Evolutionary conservation across 2,113 vertebrate genomes (phyloP).

Genomic region (Triplophysa siluroides): DNA sequence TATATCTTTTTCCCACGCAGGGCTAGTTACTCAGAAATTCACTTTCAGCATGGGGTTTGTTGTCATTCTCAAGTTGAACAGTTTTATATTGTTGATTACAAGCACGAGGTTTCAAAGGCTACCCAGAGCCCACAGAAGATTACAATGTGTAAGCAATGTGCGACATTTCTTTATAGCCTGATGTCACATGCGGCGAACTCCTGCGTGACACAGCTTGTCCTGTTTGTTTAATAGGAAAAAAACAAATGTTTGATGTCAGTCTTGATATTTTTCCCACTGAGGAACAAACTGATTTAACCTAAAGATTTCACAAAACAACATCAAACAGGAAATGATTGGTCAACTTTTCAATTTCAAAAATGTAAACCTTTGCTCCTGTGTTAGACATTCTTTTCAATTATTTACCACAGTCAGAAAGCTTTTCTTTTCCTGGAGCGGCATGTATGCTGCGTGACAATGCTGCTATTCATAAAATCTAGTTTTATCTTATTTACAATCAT

Average conservation of each 20-base stretch:
- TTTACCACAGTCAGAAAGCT: neutral
- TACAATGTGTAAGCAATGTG: neutral
- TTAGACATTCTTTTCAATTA: neutral
- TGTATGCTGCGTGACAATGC: neutral
- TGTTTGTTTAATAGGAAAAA: slow-evolving; percentile 11
- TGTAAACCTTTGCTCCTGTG: neutral
- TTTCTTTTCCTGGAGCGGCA: neutral
- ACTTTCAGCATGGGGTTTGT: slow-evolving; percentile 12
- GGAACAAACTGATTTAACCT: neutral
- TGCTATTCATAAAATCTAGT: neutral
- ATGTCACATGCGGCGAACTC: neutral
- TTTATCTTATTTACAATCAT: neutral
- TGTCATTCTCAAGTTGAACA: neutral
- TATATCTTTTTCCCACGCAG: slow-evolving; percentile 13
- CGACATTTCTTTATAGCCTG: neutral
- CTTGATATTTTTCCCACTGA: neutral
- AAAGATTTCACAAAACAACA: neutral
- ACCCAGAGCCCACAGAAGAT: neutral
- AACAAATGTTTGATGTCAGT: neutral
- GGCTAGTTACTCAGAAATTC: slow-evolving; percentile 12
- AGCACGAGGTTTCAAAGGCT: neutral
- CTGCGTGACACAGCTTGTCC: slow-evolving; percentile 25
- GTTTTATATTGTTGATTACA: neutral
- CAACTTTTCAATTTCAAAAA: neutral
- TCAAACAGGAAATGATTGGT: neutral